A percentile compares a stretch with the other conserved stretches of the same genome.
Evolutionary conservation across 2,113 vertebrate genomes (phyloP).

Genomic region (Terrapene triunguis): DNA sequence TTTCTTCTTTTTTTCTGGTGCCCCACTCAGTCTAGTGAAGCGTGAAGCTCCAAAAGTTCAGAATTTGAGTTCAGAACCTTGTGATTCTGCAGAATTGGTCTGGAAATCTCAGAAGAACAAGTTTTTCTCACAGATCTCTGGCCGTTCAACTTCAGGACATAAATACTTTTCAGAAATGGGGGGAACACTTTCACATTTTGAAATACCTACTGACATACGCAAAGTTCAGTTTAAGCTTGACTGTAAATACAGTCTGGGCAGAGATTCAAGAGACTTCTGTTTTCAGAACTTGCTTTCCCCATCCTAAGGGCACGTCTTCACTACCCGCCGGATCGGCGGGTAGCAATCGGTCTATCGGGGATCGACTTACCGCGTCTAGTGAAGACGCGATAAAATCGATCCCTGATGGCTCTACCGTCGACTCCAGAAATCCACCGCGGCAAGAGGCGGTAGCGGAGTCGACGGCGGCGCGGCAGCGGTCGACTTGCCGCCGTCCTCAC

Average conservation of each 20-base stretch:
- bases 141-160: not conserved
- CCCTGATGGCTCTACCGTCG: too few relatives aligned
- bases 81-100: not conserved
- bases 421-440: too few relatives aligned
- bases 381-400: too few relatives aligned
- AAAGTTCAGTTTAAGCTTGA: not conserved
- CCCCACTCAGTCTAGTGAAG: not conserved
- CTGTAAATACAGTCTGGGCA: not conserved
- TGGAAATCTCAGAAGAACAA: not conserved
- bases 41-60: not conserved
- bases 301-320: too few relatives aligned
- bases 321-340: too few relatives aligned
- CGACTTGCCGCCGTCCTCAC: too few relatives aligned
- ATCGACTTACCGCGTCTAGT: too few relatives aligned
- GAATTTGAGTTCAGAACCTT: not conserved
- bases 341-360: too few relatives aligned
- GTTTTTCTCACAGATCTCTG: rapidly evolving
- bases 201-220: not conserved
- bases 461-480: too few relatives aligned
- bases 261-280: not conserved
- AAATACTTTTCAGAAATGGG: not conserved
- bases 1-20: not conserved
- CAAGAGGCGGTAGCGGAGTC: too few relatives aligned
- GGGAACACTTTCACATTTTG: not conserved
- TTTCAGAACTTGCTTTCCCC: slow-evolving; percentile 1